Conservation (phyloP, 2,888 invertebrate genomes). For the Macaria liturata region DNA sequence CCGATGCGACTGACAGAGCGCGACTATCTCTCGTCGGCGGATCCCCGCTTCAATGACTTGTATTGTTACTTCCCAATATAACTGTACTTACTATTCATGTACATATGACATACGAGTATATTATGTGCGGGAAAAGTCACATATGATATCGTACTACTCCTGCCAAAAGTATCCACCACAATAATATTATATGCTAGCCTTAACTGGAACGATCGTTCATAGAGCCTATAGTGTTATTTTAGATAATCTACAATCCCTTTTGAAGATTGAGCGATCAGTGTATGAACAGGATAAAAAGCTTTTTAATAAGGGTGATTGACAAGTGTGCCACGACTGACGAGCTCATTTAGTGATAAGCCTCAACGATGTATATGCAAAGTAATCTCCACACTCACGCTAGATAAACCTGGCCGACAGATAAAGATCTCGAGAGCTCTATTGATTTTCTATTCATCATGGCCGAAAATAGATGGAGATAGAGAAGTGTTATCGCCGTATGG, state of each 20-base stretch:
- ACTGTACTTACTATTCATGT: no score
- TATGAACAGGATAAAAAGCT: constrained; percentile 15
- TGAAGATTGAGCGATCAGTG: not conserved
- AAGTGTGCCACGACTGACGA: constrained; percentile 13
- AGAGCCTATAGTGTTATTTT: not conserved
- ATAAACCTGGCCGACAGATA: constrained; percentile 17
- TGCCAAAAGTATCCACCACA: no score
- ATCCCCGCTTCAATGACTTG: constrained; percentile 68
- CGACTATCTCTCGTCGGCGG: constrained; percentile 65
- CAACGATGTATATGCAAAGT: constrained; percentile 10
- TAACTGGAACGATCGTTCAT: no score
- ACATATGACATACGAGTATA: no score
- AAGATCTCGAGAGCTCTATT: constrained; percentile 22
- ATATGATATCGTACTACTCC: not conserved
- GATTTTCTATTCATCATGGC: constrained; percentile 23
- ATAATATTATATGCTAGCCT: no score
- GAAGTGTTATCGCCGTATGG: constrained; percentile 10
- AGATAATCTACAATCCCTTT: not conserved
- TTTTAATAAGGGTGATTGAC: constrained; percentile 15
- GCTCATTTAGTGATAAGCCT: constrained; percentile 18
- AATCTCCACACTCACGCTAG: constrained; percentile 15
- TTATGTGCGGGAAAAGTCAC: not conserved
- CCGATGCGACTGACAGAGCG: constrained; percentile 62
- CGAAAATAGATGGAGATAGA: constrained; percentile 15
- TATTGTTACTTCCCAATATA: constrained; percentile 68